These are phyloP conservation scores for Ephydatia muelleri DNA, from an alignment of 37 sponge, comb jelly and placozoan species.

Conservation along the genomic window DNA sequence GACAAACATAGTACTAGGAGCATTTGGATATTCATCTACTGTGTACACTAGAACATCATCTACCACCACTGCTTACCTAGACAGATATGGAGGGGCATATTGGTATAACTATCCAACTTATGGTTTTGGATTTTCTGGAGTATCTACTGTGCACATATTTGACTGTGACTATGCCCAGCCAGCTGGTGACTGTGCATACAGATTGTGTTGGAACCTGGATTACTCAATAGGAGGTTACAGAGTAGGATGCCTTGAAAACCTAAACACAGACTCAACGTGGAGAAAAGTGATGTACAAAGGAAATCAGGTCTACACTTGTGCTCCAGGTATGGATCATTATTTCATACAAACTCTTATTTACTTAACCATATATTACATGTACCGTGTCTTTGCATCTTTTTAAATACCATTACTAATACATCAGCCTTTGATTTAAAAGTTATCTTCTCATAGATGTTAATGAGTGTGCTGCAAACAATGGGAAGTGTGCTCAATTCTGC, in stretches of 20 bases:
- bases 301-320: background rate
- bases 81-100: too few relatives aligned
- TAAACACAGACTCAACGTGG: background rate
- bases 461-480: background rate
- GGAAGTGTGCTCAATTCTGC: background rate
- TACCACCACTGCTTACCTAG: too few relatives aligned
- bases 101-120: background rate
- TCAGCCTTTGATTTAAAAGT: conserved; percentile 24
- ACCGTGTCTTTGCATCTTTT: too few relatives aligned
- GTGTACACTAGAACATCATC: too few relatives aligned
- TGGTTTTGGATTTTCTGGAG: background rate
- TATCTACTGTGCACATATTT: background rate
- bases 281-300: background rate
- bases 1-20: too few relatives aligned
- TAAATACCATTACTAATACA: too few relatives aligned
- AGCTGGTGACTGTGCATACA: background rate
- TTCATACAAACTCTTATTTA: too few relatives aligned
- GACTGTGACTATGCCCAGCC: background rate
- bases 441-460: background rate
- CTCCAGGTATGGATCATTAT: background rate
- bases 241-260: background rate
- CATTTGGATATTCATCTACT: too few relatives aligned
- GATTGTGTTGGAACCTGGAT: background rate
- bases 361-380: too few relatives aligned
- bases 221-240: background rate